These are phyloP conservation scores for Priocnemis perturbator DNA, from an alignment of 2,888 invertebrate species.

Conservation along the genomic window DNA sequence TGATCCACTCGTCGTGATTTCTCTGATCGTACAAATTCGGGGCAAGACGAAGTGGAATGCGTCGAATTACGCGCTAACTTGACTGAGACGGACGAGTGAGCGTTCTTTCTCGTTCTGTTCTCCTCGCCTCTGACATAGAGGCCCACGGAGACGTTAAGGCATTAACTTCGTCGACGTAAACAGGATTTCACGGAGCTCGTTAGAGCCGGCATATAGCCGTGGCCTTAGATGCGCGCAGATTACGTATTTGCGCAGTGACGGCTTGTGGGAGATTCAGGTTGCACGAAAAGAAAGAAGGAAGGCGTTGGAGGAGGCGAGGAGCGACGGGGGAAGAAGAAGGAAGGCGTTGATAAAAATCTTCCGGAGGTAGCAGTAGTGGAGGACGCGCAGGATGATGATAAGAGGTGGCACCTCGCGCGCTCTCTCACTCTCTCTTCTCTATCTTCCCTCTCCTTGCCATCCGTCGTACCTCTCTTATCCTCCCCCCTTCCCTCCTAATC, in stretches of 20 bases:
- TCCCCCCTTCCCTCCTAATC: conserved; percentile 43
- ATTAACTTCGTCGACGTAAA: conserved; percentile 11
- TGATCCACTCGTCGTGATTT: background rate
- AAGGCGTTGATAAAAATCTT: conserved; percentile 34
- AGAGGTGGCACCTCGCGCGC: conserved; percentile 33
- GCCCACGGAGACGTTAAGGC: background rate
- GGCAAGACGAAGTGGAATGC: background rate
- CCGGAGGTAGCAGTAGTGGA: conserved; percentile 9
- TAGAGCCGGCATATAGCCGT: conserved; percentile 20
- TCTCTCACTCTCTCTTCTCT: conserved; percentile 16
- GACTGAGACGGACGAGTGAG: background rate
- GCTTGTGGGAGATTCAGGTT: conserved; percentile 19
- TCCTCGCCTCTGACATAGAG: background rate
- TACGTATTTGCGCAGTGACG: conserved; percentile 26
- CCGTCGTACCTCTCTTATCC: conserved; percentile 12
- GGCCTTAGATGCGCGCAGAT: conserved; percentile 31
- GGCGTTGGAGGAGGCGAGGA: background rate
- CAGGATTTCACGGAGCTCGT: conserved; percentile 41
- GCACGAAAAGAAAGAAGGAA: conserved; percentile 12
- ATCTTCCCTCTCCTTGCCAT: conserved; percentile 10
- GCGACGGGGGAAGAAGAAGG: conserved; percentile 8
- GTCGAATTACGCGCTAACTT: background rate
- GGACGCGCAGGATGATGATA: conserved; percentile 38
- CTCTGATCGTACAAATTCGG: background rate
- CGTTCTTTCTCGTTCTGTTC: background rate